Evolutionary conservation across 2,113 vertebrate species (phyloP).

Genomic region (Sterrhoptilus dennistouni): DNA sequence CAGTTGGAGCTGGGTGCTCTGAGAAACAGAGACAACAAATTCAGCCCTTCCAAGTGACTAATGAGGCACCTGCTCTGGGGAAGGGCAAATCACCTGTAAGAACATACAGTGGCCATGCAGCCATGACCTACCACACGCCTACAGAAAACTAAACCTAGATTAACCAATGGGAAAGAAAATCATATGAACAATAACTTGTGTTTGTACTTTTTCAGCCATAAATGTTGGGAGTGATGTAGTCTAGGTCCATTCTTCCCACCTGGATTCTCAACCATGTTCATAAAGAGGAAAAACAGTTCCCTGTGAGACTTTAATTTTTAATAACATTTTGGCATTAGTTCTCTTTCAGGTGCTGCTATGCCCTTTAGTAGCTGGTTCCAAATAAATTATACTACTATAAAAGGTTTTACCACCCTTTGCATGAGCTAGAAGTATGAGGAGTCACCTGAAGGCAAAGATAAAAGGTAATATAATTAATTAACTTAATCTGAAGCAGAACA

Average conservation of each 20-base stretch:
- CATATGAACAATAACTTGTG: not conserved
- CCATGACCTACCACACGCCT: not conserved
- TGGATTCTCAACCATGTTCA: not conserved
- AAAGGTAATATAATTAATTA: slow-evolving; percentile 55
- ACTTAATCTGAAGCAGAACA: slow-evolving; percentile 36
- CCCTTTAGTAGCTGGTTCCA: slow-evolving; percentile 46
- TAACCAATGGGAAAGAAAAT: not conserved
- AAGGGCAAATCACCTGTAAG: not conserved
- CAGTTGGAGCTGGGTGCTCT: not conserved
- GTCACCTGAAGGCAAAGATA: slow-evolving; percentile 47
- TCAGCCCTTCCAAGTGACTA: not conserved
- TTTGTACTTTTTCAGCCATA: not conserved
- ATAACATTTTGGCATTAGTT: slow-evolving; percentile 42
- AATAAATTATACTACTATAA: slow-evolving; percentile 56
- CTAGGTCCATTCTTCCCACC: not conserved
- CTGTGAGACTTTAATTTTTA: slow-evolving; percentile 36
- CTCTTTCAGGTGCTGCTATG: slow-evolving; percentile 38
- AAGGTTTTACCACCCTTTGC: slow-evolving; percentile 33
- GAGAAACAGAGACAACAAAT: not conserved
- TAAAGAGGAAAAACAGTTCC: slow-evolving; percentile 1
- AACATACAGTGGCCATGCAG: not conserved
- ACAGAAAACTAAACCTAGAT: not conserved
- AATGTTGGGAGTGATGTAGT: not conserved
- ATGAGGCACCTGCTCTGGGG: rapidly evolving
- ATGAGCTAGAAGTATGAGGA: slow-evolving; percentile 12